Conservation (phyloP, 2,113 vertebrate genomes). For the Oreochromis spilurus region DNA sequence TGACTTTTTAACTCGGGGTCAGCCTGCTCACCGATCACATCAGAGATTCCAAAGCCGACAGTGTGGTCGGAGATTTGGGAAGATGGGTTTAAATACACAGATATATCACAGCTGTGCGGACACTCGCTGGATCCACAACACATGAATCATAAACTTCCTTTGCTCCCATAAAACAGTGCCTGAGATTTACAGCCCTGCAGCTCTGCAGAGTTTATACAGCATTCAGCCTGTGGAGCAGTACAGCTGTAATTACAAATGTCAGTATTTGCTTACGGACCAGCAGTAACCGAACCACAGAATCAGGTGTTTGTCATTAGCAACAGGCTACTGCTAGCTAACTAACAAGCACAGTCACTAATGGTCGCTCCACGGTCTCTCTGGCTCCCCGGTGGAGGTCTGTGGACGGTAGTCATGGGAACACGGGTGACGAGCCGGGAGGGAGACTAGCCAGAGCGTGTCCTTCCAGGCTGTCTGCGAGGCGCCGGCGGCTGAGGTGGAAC, state of each 20-base stretch:
- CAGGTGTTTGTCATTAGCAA: neutral
- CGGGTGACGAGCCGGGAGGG: neutral
- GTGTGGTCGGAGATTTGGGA: neutral
- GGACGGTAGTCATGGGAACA: neutral
- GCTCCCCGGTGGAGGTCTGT: neutral
- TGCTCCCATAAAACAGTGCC: neutral
- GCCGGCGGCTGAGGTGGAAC: neutral
- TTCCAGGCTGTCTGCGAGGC: neutral
- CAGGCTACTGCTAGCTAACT: neutral
- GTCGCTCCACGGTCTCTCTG: neutral
- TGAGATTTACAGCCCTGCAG: neutral
- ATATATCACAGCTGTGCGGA: neutral
- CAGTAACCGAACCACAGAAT: neutral
- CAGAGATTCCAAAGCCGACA: neutral
- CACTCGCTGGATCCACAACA: neutral
- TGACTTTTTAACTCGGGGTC: neutral
- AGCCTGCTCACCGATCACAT: neutral
- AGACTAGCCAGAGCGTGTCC: neutral
- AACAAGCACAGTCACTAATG: neutral
- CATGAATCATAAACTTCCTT: neutral
- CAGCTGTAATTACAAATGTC: neutral
- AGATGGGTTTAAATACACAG: neutral
- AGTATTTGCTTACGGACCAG: neutral
- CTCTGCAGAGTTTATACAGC: neutral
- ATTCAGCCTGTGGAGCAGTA: neutral